Base-by-base conservation (phyloP, 2,113 vertebrate genomes). In the Hydrochoerus hydrochaeris region DNA sequence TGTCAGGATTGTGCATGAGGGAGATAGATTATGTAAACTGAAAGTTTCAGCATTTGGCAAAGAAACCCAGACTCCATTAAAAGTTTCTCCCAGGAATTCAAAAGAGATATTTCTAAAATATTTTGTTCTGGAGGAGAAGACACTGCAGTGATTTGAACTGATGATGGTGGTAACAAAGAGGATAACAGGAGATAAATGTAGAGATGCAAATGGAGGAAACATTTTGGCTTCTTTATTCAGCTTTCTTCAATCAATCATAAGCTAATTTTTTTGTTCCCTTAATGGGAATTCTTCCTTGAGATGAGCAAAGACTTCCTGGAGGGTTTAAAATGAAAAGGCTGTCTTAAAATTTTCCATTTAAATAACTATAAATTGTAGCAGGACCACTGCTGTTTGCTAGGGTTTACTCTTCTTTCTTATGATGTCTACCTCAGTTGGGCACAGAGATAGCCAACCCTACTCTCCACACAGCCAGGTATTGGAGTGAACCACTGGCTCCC, bases 51-150 rank as follows among this genome's bases (percentile, higher is more conserved):
- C 24, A 41, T 81, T 41, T n/a, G 8, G 6, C 11, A 6, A 44
- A 52, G 54, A 92, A 58, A 67, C 35, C 28, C 24, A 46, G 49
- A 69, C 20, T 63, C 49, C 44, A 41, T 19, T 46, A 49, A 83
- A 54, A 38, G 41, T 63, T 85, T 52, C 62, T 85, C 65, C 10
- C n/a, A 38, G 90, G 52, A 58, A 58, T 57, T n/a, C 3, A 24
- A 38, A 73, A 63, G 62, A 80, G 75, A 28, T 41, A 28, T 19
- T 35, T 65, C 58, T 38, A 58, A 49, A 63, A 52, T 26, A 52
- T 5, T 78, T 78, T 32, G 65, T 62, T 73, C 60, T 86, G 77
- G 77, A 95, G 75, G 83, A 95, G 71, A 71, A 80, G 35, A 57
- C 11, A 8, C 28, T 28, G 13, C 1, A 9, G 60, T 7, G 78